phyloP scores from a whole-genome alignment of 2,797 vertebrate species.

The Tenualosa ilisha region DNA sequence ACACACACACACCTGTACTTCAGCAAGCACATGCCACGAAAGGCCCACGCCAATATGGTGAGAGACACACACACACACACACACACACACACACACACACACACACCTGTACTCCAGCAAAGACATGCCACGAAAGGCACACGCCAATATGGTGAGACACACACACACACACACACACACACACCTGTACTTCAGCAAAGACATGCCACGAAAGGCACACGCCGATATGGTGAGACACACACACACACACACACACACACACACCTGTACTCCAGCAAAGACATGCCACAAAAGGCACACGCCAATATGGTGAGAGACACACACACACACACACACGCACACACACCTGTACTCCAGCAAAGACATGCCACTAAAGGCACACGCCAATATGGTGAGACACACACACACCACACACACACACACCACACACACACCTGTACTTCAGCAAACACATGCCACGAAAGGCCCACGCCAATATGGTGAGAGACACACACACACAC shows the following conservation, averaged over 20 bases:
- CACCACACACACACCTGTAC: too few relatives aligned
- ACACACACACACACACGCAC: too few relatives aligned
- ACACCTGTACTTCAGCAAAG: slow-evolving; percentile 90
- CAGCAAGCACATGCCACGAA: slow-evolving; percentile 97
- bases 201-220: slow-evolving; percentile 96
- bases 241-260: background rate
- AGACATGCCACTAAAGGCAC: slow-evolving; percentile 96
- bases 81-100: slow-evolving; percentile 16
- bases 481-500: too few relatives aligned
- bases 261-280: too few relatives aligned
- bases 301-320: too few relatives aligned
- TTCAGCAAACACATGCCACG: too few relatives aligned
- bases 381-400: slow-evolving; percentile 91
- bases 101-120: too few relatives aligned
- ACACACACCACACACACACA: background rate
- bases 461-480: too few relatives aligned
- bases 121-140: too few relatives aligned
- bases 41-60: slow-evolving; percentile 98
- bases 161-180: background rate
- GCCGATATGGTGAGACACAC: slow-evolving; percentile 88
- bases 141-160: background rate
- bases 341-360: slow-evolving; percentile 90
- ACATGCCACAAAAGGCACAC: too few relatives aligned
- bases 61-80: slow-evolving; percentile 31
- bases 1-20: slow-evolving; percentile 83